Evolutionary conservation across 2,797 vertebrate genomes (phyloP), one percentile per base, ranked within the genome.

Genomic region (Tadarida brasiliensis): DNA sequence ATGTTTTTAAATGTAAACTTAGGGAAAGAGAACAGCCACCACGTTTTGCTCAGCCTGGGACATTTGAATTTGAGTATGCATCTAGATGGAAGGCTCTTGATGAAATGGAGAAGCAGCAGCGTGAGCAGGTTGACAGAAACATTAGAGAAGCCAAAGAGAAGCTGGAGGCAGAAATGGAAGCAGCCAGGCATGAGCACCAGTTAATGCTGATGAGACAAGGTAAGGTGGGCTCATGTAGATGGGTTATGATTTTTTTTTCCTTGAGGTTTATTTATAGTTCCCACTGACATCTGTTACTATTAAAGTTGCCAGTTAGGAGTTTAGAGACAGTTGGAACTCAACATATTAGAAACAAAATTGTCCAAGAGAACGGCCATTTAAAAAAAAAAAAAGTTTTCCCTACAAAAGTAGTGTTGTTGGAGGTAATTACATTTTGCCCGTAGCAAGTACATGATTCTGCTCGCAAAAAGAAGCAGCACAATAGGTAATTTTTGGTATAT

Each of bases 141-240:
- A 99, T 99, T 91, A 98, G 98, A 97, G 99, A 99, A 98, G 99
- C 99, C 97, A 99, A 99, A 98, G 99, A 99, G 97, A 99, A 99
- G 96, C 98, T 99, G 94, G 99, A 99, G 97, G 99, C 99, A 6
- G 99, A 99, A 98, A 99, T 99, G 99, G 99, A 99, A 98, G 99
- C 99, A 1, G 99, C 99, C 87, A 99, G 99, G 97, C 99, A 99
- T 47, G 99, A 99, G 82, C 99, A 99, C 97, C 99, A 99, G 96
- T 99, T 99, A 93, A 99, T 99, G 99, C 98, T 99, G 92, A 99
- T 99, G 99, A 99, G 99, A 98, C 99, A 99, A 98, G 99, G 99
- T 99, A 98, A 87, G 97, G 92, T 11, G 73, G 61, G 54, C 93
- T 98, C 90, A 30, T 59, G 39, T 88, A 73, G 30, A 91, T 80